Evolutionary conservation across 64 coral and sea anemone genomes (phyloP), one percentile per base, ranked within the genome.

Genomic region (Anthopleura sola): DNA sequence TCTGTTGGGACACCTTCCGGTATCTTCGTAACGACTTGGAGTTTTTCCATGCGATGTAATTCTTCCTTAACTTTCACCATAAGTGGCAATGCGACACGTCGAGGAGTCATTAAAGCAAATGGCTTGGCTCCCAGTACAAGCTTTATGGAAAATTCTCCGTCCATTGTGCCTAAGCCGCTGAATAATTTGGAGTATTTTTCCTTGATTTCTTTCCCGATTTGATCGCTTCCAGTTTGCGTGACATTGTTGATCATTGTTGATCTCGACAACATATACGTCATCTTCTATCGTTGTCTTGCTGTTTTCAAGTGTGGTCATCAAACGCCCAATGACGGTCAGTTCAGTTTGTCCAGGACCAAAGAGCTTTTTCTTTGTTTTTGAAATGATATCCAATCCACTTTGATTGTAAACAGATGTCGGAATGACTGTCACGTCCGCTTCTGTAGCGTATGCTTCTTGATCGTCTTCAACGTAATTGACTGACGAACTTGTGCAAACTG

Each of bases 401-500:
- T 80, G 21, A 57, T 84, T 83, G 82, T 84, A 90, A 0, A 84
- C 39, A 37, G n/a, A 17, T 33, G 86, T 85, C 3, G 85, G 90
- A 49, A 87, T 87, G 19, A 91, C 90, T 80, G 90, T 84, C 44
- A 83, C 78, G 58, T 91, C 66, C 32, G 90, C 84, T 53, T 78
- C 78, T 55, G 84, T n/a, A n/a, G n/a, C n/a, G n/a, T n/a, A n/a
- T n/a, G n/a, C n/a, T n/a, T n/a, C n/a, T n/a, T n/a, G n/a, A n/a
- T n/a, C n/a, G n/a, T n/a, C n/a, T n/a, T n/a, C n/a, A n/a, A n/a
- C n/a, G n/a, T n/a, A n/a, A n/a, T n/a, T n/a, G n/a, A n/a, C n/a
- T n/a, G n/a, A n/a, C 55, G 10, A 20, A 20, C 55, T 58, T 20
- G 9, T 90, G 57, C 82, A 90, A 12, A 55, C 53, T 13, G 24